Evolutionary conservation across 2,888 invertebrate species (phyloP), one percentile per base, ranked within the genome.

Genomic region (Lobophora halterata): DNA sequence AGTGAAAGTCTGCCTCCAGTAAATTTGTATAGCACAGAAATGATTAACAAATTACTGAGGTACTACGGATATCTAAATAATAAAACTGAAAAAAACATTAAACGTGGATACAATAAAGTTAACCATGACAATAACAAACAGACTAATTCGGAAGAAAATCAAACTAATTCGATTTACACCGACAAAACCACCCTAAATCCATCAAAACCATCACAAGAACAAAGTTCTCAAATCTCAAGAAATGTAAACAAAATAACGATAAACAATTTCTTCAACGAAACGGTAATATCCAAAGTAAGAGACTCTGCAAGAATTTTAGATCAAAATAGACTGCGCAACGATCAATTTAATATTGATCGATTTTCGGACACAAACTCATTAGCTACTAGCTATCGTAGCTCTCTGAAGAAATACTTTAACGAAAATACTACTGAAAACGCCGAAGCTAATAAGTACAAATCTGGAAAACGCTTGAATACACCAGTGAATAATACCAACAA

Each of bases 11-110:
- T 87, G 36, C 87, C 87, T 11, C 87, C 87, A 1, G 87, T 87
- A 21, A 87, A 85, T 61, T 71, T 87, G 53, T 87, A 87, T 37
- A 87, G 87, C 39, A 86, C 87, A 18, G 87, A 87, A 70, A 87
- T 87, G 87, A 87, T 87, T 44, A 87, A 87, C 50, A 87, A 86
- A 56, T 62, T 87, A 49, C 54, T 87, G 11, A 70, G 82, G 41
- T 87, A 85, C 46, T 87, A 87, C 39, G 87, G 87, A 14, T 87
- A 82, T 50, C 59, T 86, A 6, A 85, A 77, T 54, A 86, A 87
- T 53, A 85, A 83, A 75, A 81, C 81, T 5, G 83, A 83, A 27
- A 78, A 71, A 62, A 60, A 61, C 25, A 58, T 55, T 30, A 75
- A 72, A 44, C 68, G 65, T 29, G 65, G 57, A 18, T 64, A 52